phyloP scores from a whole-genome alignment of 1,140 invertebrate species.

The Trinorchestia longiramus region DNA sequence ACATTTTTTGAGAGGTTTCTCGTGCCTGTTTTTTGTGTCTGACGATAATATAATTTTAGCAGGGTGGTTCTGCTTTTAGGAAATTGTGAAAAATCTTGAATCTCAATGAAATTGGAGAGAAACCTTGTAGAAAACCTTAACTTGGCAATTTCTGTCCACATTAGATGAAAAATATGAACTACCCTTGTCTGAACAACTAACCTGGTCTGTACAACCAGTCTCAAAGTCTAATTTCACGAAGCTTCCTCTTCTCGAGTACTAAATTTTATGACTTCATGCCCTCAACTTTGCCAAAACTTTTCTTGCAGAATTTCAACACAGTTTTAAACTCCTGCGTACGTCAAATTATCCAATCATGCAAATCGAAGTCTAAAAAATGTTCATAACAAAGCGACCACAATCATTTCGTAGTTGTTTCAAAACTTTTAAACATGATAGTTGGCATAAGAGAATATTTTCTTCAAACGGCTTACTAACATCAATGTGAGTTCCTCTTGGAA shows the following conservation, averaged over 20 bases:
- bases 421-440: no score
- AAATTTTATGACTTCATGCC: background rate
- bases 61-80: background rate
- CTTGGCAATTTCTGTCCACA: background rate
- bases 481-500: no score
- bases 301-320: background rate
- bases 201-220: no score
- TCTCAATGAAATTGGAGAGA: no score
- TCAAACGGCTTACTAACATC: no score
- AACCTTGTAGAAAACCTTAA: no score
- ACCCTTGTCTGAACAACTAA: background rate
- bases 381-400: no score
- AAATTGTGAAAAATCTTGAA: background rate
- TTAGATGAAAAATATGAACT: background rate
- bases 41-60: background rate
- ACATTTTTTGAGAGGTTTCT: background rate
- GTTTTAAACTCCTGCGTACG: background rate
- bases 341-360: background rate
- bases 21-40: background rate
- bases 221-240: background rate
- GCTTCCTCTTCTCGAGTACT: no score
- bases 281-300: background rate
- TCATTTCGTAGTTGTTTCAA: no score
- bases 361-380: no score
- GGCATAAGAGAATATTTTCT: no score